Evolutionary conservation across 2,888 invertebrate genomes (phyloP).

Genomic region (Eilema griseolum): DNA sequence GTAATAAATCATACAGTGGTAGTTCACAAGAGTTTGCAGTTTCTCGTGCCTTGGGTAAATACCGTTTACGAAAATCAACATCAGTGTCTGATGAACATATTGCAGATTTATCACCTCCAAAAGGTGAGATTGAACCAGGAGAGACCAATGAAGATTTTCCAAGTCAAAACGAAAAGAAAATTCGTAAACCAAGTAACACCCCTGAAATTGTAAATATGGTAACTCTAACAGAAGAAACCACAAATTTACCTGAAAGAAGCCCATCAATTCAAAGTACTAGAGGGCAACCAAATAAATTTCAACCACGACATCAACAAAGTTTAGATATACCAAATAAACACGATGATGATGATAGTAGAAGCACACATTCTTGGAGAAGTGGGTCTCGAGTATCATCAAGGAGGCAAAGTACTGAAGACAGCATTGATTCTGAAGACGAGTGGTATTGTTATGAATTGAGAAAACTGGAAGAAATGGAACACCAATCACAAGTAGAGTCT

Average conservation of each 20-base stretch:
- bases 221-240: conserved; percentile 81
- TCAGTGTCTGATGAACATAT: conserved; percentile 90
- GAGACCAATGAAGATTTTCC: conserved; percentile 60
- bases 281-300: conserved; percentile 87
- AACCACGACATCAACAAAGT: conserved; percentile 91
- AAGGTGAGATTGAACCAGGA: conserved; percentile 67
- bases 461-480: conserved; percentile 95
- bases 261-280: conserved; percentile 89
- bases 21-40: conserved; percentile 95
- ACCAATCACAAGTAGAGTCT: conserved; percentile 89
- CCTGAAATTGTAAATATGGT: conserved; percentile 77
- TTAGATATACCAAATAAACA: conserved; percentile 92
- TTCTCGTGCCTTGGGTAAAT: conserved; percentile 93
- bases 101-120: conserved; percentile 81
- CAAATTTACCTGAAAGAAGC: conserved; percentile 87
- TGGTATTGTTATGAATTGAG: conserved; percentile 96
- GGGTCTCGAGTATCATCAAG: conserved; percentile 94
- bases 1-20: conserved; percentile 86
- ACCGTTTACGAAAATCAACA: conserved; percentile 91
- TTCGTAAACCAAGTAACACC: conserved; percentile 68
- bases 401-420: conserved; percentile 96
- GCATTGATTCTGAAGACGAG: conserved; percentile 97
- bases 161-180: conserved; percentile 68
- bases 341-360: conserved; percentile 94
- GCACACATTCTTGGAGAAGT: conserved; percentile 95